Evolutionary conservation across 2,113 vertebrate species (phyloP).

Genomic region (Epinephelus lanceolatus): DNA sequence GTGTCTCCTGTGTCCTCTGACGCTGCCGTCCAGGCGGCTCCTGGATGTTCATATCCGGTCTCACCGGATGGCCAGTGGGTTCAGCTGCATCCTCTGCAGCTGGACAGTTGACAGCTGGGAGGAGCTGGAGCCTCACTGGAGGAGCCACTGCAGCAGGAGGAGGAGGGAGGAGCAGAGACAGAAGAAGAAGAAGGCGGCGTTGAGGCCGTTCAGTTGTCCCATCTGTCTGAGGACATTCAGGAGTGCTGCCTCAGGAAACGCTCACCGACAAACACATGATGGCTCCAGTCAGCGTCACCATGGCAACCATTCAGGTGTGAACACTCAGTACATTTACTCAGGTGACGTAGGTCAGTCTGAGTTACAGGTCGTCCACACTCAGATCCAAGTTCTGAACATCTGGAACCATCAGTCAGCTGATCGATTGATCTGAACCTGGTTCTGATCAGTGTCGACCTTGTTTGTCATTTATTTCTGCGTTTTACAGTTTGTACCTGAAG

Average conservation of each 20-base stretch:
- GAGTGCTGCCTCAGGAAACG: conserved; percentile 14
- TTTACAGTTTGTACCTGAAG: no score
- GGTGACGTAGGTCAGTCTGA: no score
- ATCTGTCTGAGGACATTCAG: conserved; percentile 2
- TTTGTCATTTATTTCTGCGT: no score
- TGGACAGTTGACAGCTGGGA: conserved; percentile 58
- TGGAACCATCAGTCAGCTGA: no score
- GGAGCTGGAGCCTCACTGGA: conserved; percentile 75
- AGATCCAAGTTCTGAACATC: no score
- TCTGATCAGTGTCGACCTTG: no score
- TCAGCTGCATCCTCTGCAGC: conserved; percentile 69
- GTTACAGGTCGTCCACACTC: no score
- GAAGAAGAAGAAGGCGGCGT: not conserved
- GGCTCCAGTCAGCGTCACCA: not conserved
- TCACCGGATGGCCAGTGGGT: conserved; percentile 35
- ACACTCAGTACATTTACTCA: no score
- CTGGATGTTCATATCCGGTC: conserved; percentile 61
- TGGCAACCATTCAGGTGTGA: conserved; percentile 70
- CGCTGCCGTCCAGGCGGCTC: conserved; percentile 42
- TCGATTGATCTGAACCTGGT: no score
- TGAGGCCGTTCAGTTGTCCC: not conserved
- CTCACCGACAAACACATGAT: conserved; percentile 10
- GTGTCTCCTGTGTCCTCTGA: conserved; percentile 57
- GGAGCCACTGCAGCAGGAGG: conserved; percentile 16
- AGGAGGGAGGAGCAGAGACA: not conserved